These are phyloP conservation scores for Mizuhopecten yessoensis DNA, from an alignment of 1,140 invertebrate species.

Conservation along the genomic window DNA sequence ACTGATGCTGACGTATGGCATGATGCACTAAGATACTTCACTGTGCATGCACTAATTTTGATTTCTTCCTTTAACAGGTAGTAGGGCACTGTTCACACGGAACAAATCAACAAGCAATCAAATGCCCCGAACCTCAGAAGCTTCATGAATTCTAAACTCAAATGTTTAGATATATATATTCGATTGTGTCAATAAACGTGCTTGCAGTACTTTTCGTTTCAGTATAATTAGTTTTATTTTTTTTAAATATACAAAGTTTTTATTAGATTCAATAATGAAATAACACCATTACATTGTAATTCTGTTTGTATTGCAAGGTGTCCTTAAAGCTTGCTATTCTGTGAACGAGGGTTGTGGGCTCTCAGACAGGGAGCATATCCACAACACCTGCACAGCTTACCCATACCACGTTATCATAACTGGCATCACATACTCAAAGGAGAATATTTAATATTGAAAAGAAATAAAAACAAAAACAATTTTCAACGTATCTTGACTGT, in stretches of 20 bases:
- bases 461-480: constrained; percentile 40
- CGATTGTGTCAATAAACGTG: too few species aligned
- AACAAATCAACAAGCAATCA: neutral
- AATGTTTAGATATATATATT: too few species aligned
- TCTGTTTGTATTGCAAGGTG: neutral
- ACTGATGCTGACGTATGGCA: too few species aligned
- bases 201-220: too few species aligned
- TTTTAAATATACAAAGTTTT: too few species aligned
- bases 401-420: neutral
- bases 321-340: neutral
- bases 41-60: neutral
- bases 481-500: constrained; percentile 8
- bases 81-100: neutral
- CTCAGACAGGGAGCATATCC: constrained; percentile 21
- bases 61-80: constrained; percentile 8
- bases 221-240: too few species aligned
- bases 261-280: neutral
- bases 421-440: constrained; percentile 2
- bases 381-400: constrained; percentile 19
- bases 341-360: neutral
- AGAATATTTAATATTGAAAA: constrained; percentile 29
- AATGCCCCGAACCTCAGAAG: neutral
- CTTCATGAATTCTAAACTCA: too few species aligned
- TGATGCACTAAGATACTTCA: too few species aligned
- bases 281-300: neutral